phyloP scores from a whole-genome alignment of 2,113 vertebrate genomes.

The Nasalis larvatus region DNA sequence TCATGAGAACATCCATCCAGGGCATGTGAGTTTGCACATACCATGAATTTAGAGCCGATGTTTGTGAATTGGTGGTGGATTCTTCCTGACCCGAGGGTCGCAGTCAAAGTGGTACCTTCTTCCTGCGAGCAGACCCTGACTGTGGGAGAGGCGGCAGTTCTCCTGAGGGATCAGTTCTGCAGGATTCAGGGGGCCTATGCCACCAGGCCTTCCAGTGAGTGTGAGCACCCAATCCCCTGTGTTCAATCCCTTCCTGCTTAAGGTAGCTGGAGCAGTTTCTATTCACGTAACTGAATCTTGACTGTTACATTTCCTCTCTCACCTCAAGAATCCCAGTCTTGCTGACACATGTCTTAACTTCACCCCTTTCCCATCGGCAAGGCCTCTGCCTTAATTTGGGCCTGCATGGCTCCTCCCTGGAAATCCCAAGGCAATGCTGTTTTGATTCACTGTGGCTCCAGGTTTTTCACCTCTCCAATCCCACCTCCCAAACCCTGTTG shows the following conservation, averaged over 20 bases:
- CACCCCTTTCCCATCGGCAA: accelerated
- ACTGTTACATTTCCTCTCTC: not conserved
- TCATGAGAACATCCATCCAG: not conserved
- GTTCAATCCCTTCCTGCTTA: not conserved
- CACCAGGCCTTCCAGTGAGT: not conserved
- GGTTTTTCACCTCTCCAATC: not conserved
- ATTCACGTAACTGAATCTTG: accelerated
- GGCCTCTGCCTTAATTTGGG: not conserved
- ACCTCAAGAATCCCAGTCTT: not conserved
- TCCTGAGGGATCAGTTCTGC: accelerated
- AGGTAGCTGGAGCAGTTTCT: not conserved
- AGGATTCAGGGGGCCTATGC: too few species aligned
- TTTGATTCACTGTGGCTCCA: too few species aligned
- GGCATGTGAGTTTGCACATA: accelerated
- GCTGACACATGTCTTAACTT: not conserved
- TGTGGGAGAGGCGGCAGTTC: too few species aligned
- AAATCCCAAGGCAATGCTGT: not conserved
- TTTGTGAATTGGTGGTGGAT: accelerated
- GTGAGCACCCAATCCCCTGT: accelerated
- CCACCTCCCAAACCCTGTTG: not conserved
- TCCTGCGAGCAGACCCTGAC: not conserved
- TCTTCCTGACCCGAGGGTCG: too few species aligned
- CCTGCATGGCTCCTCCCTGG: not conserved
- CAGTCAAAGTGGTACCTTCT: not conserved
- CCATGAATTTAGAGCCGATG: not conserved